phyloP scores from a whole-genome alignment of 2,888 invertebrate species.

The Lobophora halterata region DNA sequence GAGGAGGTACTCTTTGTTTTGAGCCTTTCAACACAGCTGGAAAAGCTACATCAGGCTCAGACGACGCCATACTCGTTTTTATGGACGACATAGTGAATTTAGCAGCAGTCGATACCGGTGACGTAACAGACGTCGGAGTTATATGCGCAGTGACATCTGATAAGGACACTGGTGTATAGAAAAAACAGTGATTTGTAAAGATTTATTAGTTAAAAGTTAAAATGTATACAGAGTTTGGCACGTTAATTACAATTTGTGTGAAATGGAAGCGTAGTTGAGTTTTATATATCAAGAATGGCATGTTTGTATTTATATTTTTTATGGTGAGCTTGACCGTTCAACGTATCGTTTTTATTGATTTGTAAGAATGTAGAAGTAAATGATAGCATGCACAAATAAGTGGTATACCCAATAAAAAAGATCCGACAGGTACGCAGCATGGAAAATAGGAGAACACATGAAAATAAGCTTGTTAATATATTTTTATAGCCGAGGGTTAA shows the following conservation, averaged over 20 bases:
- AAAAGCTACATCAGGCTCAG: slow-evolving; percentile 82
- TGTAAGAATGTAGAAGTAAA: slow-evolving; percentile 43
- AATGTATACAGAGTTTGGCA: slow-evolving; percentile 59
- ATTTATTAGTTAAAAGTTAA: slow-evolving; percentile 49
- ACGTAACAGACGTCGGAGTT: slow-evolving; percentile 71
- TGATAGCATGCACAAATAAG: slow-evolving; percentile 55
- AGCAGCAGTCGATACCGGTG: slow-evolving; percentile 67
- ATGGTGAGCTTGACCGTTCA: slow-evolving; percentile 73
- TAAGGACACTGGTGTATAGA: slow-evolving; percentile 66
- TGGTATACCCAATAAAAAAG: slow-evolving; percentile 73
- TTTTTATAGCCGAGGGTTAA: slow-evolving; percentile 18
- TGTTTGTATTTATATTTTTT: slow-evolving; percentile 79
- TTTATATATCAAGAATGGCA: slow-evolving; percentile 69
- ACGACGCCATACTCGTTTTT: slow-evolving; percentile 51
- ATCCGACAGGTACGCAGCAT: slow-evolving; percentile 77
- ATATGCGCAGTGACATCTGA: slow-evolving; percentile 79
- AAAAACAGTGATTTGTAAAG: slow-evolving; percentile 37
- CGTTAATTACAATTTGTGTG: slow-evolving; percentile 56
- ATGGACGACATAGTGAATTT: slow-evolving; percentile 55
- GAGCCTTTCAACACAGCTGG: slow-evolving; percentile 89
- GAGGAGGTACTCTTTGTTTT: slow-evolving; percentile 91
- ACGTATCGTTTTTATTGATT: slow-evolving; percentile 71
- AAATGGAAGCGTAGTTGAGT: slow-evolving; percentile 56
- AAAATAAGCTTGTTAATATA: slow-evolving; percentile 54
- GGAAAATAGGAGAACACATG: slow-evolving; percentile 69